A percentile compares a stretch with the other conserved stretches of the same genome.
These are phyloP conservation scores for Eudemis profundana DNA, from an alignment of 2,888 invertebrate genomes.

Conservation along the genomic window DNA sequence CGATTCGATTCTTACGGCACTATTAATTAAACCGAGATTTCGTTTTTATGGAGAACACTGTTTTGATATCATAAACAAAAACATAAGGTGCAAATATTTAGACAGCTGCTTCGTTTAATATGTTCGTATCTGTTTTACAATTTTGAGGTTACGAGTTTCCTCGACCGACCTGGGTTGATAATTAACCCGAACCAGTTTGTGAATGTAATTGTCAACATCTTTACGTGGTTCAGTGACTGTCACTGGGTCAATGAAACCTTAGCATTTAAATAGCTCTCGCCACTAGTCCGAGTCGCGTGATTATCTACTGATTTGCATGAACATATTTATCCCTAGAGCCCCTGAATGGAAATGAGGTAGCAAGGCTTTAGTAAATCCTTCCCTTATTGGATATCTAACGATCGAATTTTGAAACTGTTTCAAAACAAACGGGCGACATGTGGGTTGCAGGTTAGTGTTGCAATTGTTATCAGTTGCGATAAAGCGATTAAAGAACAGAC, in stretches of 20 bases:
- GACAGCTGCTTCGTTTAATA: background rate
- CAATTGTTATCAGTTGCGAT: conserved; percentile 29
- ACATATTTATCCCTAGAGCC: conserved; percentile 20
- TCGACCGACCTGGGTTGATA: conserved; percentile 7
- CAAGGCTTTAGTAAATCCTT: conserved; percentile 33
- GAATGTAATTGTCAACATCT: conserved; percentile 24
- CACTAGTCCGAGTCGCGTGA: conserved; percentile 33
- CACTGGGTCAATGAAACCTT: conserved; percentile 32
- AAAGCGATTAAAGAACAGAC: conserved; percentile 15
- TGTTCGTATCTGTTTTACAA: conserved; percentile 22
- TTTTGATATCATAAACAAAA: conserved; percentile 13
- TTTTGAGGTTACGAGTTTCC: conserved; percentile 27
- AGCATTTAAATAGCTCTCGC: conserved; percentile 31
- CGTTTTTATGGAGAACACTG: conserved; percentile 13
- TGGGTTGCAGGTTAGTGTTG: conserved; percentile 42
- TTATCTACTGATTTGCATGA: conserved; percentile 30
- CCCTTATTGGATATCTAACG: conserved; percentile 35
- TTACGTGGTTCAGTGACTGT: conserved; percentile 17
- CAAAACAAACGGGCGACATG: conserved; percentile 37
- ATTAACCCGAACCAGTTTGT: conserved; percentile 23
- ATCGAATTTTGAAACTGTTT: conserved; percentile 36
- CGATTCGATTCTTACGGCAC: conserved; percentile 14
- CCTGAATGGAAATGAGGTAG: conserved; percentile 35
- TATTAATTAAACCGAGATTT: conserved; percentile 1
- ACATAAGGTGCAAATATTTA: conserved; percentile 14